Base-by-base conservation (phyloP, 2,797 vertebrate genomes). In the Notolabrus celidotus region DNA sequence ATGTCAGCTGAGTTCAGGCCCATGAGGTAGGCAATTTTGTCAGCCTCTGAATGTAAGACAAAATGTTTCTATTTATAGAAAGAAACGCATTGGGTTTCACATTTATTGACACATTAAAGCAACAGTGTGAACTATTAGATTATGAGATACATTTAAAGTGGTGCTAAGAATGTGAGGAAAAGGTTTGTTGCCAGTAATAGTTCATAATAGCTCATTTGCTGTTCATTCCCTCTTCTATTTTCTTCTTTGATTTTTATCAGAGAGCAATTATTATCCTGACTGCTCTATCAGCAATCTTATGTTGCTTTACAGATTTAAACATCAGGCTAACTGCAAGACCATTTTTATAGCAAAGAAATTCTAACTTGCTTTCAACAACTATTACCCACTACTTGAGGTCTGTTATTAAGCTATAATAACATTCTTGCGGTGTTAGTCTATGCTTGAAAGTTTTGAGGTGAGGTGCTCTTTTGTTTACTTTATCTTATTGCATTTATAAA, bases 1-100 rank as follows among this genome's bases (percentile, higher is more conserved):
- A 96, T 86, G 65, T 96, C 95, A 0, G 95, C 92, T 4, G 94
- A 96, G 85, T 96, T 96, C 78, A 96, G 84, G 52, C 95, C 95
- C 92, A 94, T 86, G 61, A 96, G 90, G 81, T 95, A 96, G 0
- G 93, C 92, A n/a, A 93, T 91, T 88, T 96, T 96, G 80, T 96
- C 95, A 69, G 95, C 94, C 83, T 83, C 95, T 96, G 67, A 31
- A 60, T 57, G 22, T 45, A 23, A 67, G 17, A 38, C 15, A 56
- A 64, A 34, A 52, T 4, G 0, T 17, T 17, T 53, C 0, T 3
- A 39, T 45, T 45, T 15, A 29, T n/a, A n/a, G 12, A 52, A 19
- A 52, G 31, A 29, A 38, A 38, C 38, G 15, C 20, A 23, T 7
- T 36, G 15, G 4, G 53, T 20, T 0, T 16, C 5, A 52, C 5